Percentiles rank a stretch among this genome's conserved stretches.
Conservation (phyloP, 2,797 vertebrate species). For the Intellagama lesueurii region DNA sequence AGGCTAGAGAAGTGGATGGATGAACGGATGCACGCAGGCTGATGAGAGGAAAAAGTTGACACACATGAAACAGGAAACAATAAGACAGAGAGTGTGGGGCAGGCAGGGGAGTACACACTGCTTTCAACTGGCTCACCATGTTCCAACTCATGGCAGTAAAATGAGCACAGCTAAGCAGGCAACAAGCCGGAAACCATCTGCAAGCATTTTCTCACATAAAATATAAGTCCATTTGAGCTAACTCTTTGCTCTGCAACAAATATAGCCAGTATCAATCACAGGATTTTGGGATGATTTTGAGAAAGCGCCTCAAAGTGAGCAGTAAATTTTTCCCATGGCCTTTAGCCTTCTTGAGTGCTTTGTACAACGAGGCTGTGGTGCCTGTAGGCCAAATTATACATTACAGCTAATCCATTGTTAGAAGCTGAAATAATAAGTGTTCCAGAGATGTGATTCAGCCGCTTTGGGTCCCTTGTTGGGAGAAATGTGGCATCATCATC, state of each 20-base stretch:
- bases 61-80: not conserved
- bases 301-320: too few species aligned
- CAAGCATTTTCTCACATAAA: not conserved
- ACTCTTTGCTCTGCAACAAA: not conserved
- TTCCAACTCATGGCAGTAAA: constrained; percentile 13
- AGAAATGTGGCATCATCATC: too few species aligned
- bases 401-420: too few species aligned
- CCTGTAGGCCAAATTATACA: too few species aligned
- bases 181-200: not conserved
- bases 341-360: not conserved
- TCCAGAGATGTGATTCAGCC: too few species aligned
- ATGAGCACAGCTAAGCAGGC: not conserved
- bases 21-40: not conserved
- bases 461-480: too few species aligned
- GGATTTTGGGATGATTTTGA: not conserved
- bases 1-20: not conserved
- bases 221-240: not conserved
- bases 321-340: not conserved
- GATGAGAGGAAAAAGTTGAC: constrained; percentile 23
- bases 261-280: not conserved
- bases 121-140: fast-evolving
- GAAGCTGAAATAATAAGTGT: too few species aligned
- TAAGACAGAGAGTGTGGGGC: fast-evolving
- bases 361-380: not conserved
- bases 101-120: not conserved